Percentiles rank a stretch among this genome's conserved stretches.
phyloP scores from a whole-genome alignment of 2,113 vertebrate species.

The Camelus bactrianus region DNA sequence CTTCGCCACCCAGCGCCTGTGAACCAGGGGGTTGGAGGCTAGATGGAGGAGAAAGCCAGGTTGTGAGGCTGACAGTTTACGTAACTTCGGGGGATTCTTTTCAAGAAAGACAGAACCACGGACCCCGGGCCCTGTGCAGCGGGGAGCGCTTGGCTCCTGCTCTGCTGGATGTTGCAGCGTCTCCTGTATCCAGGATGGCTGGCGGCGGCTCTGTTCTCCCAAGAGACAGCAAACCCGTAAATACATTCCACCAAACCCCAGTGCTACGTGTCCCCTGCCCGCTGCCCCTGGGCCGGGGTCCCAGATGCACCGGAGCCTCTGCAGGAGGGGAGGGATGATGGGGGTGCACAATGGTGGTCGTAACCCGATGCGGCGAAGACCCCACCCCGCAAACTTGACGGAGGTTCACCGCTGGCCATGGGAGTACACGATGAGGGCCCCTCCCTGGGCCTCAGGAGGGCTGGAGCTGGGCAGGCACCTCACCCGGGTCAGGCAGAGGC shows the following conservation, averaged over 20 bases:
- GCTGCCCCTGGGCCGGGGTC: neutral
- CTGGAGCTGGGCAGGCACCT: too few species aligned
- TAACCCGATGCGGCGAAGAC: too few species aligned
- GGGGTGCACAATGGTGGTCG: accelerated
- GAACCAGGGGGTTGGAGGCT: neutral
- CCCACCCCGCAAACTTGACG: neutral
- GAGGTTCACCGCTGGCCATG: accelerated
- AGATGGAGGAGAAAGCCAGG: neutral
- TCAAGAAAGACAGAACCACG: neutral
- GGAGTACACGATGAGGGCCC: neutral
- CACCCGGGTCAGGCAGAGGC: neutral
- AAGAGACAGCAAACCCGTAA: neutral
- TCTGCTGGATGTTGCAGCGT: neutral
- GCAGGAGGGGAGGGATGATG: neutral
- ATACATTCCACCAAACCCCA: neutral
- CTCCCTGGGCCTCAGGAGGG: neutral
- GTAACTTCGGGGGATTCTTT: neutral
- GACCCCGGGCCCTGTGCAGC: accelerated
- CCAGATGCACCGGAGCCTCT: neutral
- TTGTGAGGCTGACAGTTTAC: neutral
- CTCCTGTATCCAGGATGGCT: neutral
- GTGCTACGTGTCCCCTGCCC: too few species aligned
- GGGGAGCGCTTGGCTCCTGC: neutral
- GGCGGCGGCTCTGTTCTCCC: neutral
- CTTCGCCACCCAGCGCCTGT: accelerated